Evolutionary conservation across 2,113 vertebrate genomes (phyloP), one percentile per base, ranked within the genome.

Genomic region (Clarias gariepinus): DNA sequence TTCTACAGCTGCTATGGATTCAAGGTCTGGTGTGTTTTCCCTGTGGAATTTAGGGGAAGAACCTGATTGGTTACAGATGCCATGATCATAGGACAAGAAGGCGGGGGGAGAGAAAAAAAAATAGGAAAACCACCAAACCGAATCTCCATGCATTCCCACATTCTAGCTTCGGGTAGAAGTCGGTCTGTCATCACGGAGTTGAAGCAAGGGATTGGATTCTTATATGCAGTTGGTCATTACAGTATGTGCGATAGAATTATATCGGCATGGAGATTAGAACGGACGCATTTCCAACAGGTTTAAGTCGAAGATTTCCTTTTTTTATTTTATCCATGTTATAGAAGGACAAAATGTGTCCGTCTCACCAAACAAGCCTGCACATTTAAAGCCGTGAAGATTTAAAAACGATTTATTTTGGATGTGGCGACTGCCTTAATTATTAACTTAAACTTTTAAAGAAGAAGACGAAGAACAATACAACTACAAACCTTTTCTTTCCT

Each of bases 11-110:
- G 36, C 58, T 63, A 64, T 28, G 82, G 23, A 15, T 33, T 85
- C 61, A 9, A 68, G 77, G 33, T 73, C 85, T 55, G 30, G 12
- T 55, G 36, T 64, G n/a, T 28, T 86, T 69, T 80, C 76, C 77
- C 63, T 71, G 64, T 18, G 30, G 76, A 81, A 68, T 85, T 85
- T 81, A 55, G 28, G 19, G 47, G 52, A 80, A 36, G 16, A 86
- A 60, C 21, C 63, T n/a, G 76, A 80, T 55, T 80, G 64, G 63
- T 36, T 58, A 68, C 77, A 71, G 53, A 86, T 58, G 52, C 77
- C 28, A 58, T 16, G 28, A 83, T 73, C 28, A 83, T 41, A 73
- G 30, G 66, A 71, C 23, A 83, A 69, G 19, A 36, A 2, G 7
- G 41, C 3, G 23, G 57, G 30, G 2, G 25, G 36, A 55, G 19